Conservation (phyloP, 2,797 vertebrate genomes). For the Staurois parvus region DNA sequence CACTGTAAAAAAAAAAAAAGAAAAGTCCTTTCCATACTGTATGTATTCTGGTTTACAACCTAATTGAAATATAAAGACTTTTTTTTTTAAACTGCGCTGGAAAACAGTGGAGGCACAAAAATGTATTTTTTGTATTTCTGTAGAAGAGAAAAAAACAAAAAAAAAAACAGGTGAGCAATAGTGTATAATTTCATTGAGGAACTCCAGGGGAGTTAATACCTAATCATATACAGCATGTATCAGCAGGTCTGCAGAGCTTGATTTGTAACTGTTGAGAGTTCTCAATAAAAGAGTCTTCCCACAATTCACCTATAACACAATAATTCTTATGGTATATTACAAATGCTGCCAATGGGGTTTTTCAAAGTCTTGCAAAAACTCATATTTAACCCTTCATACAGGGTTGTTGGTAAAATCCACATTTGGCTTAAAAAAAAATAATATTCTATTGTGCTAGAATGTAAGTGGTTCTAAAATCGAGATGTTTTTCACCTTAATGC, state of each 20-base stretch:
- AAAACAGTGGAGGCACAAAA: not conserved
- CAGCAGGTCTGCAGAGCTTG: conserved; percentile 39
- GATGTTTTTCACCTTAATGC: too few relatives aligned
- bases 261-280: conserved; percentile 29
- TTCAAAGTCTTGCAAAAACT: not conserved
- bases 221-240: conserved; percentile 40
- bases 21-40: too few relatives aligned
- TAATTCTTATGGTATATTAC: conserved; percentile 3
- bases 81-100: too few relatives aligned
- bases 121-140: not conserved
- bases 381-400: not conserved
- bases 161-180: conserved; percentile 17
- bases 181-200: conserved; percentile 43
- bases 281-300: conserved; percentile 22
- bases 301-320: conserved; percentile 21
- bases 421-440: not conserved
- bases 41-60: not conserved
- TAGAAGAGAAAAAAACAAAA: not conserved
- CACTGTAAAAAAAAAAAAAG: too few relatives aligned
- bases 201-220: conserved; percentile 51
- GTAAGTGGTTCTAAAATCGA: too few relatives aligned
- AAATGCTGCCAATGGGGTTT: not conserved
- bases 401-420: not conserved
- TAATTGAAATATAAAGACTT: not conserved
- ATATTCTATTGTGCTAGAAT: too few relatives aligned